Base-by-base conservation (phyloP, 2,113 vertebrate species). In the Salvator merianae region DNA sequence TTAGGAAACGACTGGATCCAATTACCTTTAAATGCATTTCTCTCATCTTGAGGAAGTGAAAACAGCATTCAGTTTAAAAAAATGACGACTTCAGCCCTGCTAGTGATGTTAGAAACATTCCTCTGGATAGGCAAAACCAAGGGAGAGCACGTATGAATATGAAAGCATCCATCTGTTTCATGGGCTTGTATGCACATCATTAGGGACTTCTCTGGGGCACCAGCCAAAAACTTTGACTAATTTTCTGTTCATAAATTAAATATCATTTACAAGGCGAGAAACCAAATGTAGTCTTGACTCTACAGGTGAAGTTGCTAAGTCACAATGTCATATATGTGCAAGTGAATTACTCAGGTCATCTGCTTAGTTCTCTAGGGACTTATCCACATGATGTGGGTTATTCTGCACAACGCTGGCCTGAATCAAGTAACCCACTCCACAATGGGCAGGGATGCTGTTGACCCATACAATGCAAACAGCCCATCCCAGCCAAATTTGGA, bases 1-100 rank as follows among this genome's bases (percentile, higher is more conserved):
- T 93, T 94, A 93, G 91, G 86, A 89, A 93, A 87, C 91, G 86
- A 93, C 90, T 88, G 86, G 83, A 93, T 90, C 92, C 90, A 93
- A 93, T 93, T 94, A 94, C 92, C 90, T 92, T 85, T 76, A 88
- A 93, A 82, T 68, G 65, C 68, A 85, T 93, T 91, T 90, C 89
- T 93, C 88, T 90, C 81, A 69, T 86, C 18, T 0, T 77, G 84
- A 88, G 79, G 84, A 92, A 91, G 88, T 34, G 71, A 53, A 47
- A 68, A 84, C 65, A 63, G 30, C n/a, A 70, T 83, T 91, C 83
- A 10, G 3, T 5, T 3, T 77, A 63, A 72, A 68, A 47, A 8
- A 0, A 20, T 5, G 0, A 47, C 88, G 90, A 90, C 65, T 91
- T 89, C 68, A 2, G 72, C 84, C 38, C 59, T 73, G 1, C 76